Conservation (phyloP, 1,140 invertebrate species). For the Mizuhopecten yessoensis region DNA sequence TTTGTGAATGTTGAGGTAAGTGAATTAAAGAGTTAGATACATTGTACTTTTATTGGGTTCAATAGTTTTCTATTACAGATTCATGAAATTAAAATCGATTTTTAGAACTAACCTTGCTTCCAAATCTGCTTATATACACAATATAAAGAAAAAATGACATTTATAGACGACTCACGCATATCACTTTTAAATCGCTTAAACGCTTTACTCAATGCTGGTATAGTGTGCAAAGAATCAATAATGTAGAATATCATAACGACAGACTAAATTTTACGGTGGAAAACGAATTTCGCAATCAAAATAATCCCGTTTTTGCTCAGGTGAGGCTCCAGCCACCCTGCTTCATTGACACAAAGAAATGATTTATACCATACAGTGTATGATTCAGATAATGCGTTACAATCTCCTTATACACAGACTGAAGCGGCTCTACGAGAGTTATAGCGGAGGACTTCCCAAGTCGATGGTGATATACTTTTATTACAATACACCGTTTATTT, state of each 20-base stretch:
- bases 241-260: not conserved
- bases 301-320: not conserved
- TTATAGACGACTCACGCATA: not conserved
- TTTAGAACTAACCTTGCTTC: not conserved
- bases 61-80: too few relatives aligned
- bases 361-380: slow-evolving; percentile 26
- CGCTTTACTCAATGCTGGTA: not conserved
- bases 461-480: not conserved
- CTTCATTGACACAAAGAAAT: slow-evolving; percentile 12
- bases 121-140: slow-evolving; percentile 34
- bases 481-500: not conserved
- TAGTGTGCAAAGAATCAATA: not conserved
- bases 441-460: not conserved
- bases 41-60: not conserved
- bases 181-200: not conserved
- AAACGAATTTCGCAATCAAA: slow-evolving; percentile 27
- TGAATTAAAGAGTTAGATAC: too few relatives aligned
- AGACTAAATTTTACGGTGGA: not conserved
- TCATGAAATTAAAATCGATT: not conserved
- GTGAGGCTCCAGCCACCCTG: slow-evolving; percentile 20
- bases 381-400: not conserved
- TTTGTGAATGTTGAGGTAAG: too few relatives aligned
- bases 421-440: not conserved
- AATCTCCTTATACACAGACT: slow-evolving; percentile 6
- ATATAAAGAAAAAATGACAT: not conserved